These are phyloP conservation scores for Sylvilagus floridanus DNA, from an alignment of 2,797 vertebrate species.

Conservation along the genomic window DNA sequence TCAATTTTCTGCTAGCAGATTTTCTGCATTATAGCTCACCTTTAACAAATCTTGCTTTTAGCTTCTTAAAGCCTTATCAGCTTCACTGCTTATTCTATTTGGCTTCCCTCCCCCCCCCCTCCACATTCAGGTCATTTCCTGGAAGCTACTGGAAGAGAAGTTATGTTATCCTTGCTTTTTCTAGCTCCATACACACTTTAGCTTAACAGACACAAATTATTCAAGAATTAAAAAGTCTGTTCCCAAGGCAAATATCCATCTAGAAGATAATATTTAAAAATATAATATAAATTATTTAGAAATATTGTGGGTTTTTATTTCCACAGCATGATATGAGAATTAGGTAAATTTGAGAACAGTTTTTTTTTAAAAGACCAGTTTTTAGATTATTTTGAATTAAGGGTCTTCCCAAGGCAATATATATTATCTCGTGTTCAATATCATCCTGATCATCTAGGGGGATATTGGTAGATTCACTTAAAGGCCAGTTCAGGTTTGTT, in stretches of 20 bases:
- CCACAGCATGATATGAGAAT: not conserved
- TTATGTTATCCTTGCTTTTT: not conserved
- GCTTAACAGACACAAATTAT: not conserved
- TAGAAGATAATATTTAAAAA: not conserved
- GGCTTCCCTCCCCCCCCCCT: not conserved
- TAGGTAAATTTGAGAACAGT: not conserved
- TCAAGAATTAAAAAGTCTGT: not conserved
- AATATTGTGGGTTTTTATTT: not conserved
- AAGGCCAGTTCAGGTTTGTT: not conserved
- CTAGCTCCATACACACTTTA: not conserved
- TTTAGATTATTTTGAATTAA: not conserved
- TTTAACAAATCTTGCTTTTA: slow-evolving; percentile 61
- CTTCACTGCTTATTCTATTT: not conserved
- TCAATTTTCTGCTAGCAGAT: slow-evolving; percentile 66
- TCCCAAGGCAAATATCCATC: not conserved
- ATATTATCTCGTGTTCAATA: not conserved
- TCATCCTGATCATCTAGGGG: not conserved
- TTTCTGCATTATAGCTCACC: slow-evolving; percentile 55
- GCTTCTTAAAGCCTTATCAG: slow-evolving; percentile 18
- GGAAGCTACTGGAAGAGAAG: not conserved
- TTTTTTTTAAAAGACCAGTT: not conserved
- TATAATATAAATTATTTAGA: not conserved
- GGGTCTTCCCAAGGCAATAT: not conserved
- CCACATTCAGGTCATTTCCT: not conserved
- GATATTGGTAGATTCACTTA: not conserved